These are phyloP conservation scores for Nothoprocta pentlandii DNA, from an alignment of 2,113 vertebrate species.

Conservation along the genomic window DNA sequence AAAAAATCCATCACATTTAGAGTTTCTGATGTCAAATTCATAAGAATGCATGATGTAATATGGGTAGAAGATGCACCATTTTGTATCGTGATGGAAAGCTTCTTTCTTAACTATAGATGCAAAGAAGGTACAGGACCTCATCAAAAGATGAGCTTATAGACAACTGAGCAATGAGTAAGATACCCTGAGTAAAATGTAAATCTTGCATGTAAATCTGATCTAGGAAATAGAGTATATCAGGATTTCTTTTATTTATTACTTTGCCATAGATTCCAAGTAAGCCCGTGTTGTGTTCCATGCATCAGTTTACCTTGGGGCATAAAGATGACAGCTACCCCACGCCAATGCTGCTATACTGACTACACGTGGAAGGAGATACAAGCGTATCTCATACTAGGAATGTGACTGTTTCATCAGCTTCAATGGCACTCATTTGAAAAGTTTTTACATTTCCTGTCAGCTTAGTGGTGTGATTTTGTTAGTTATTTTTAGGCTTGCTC, in stretches of 20 bases:
- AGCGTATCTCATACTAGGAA: neutral
- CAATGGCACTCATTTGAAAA: slow-evolving; percentile 17
- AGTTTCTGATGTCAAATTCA: neutral
- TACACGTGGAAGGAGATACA: neutral
- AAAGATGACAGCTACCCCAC: neutral
- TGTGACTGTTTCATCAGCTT: neutral
- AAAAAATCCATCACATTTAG: neutral
- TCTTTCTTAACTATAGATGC: neutral
- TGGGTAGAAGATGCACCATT: neutral
- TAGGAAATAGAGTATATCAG: neutral
- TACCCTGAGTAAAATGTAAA: neutral
- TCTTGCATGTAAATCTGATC: neutral
- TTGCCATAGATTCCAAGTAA: neutral
- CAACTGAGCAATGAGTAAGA: neutral
- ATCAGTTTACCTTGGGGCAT: neutral
- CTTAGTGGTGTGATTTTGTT: slow-evolving; percentile 22
- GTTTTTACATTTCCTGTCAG: slow-evolving; percentile 59
- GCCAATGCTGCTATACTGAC: neutral
- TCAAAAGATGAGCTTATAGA: neutral
- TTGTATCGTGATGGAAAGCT: neutral
- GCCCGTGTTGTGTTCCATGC: neutral
- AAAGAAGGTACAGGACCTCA: neutral
- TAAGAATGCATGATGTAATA: neutral
- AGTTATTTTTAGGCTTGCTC: slow-evolving; percentile 48
- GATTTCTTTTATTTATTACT: neutral